Evolutionary conservation across 2,113 vertebrate species (phyloP).

Genomic region (Callionymus lyra): DNA sequence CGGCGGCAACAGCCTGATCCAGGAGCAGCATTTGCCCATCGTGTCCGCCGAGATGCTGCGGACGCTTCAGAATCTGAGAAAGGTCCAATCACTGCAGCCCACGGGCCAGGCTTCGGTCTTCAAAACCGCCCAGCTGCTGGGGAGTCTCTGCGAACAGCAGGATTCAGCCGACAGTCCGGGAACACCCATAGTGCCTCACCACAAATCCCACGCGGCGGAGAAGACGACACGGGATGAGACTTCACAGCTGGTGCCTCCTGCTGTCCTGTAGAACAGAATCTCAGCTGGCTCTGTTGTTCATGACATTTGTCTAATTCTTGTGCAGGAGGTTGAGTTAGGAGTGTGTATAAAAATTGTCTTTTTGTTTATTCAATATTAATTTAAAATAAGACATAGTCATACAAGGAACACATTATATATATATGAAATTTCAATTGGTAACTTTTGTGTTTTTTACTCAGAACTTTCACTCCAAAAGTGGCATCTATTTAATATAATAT

Average conservation of each 20-base stretch:
- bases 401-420: no score
- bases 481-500: no score
- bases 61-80: slow-evolving; percentile 76
- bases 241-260: slow-evolving; percentile 77
- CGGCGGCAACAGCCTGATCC: slow-evolving; percentile 64
- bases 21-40: slow-evolving; percentile 73
- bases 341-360: no score
- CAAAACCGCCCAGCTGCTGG: slow-evolving; percentile 85
- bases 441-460: no score
- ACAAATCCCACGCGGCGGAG: slow-evolving; percentile 43
- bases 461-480: no score
- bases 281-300: no score
- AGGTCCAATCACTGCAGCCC: slow-evolving; percentile 70
- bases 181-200: slow-evolving; percentile 39
- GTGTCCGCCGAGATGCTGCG: slow-evolving; percentile 81
- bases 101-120: slow-evolving; percentile 78
- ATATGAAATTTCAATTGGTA: no score
- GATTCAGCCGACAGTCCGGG: slow-evolving; percentile 32
- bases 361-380: no score
- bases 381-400: no score
- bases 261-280: slow-evolving; percentile 34
- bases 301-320: no score
- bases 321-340: no score
- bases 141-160: slow-evolving; percentile 75
- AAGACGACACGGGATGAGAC: slow-evolving; percentile 73